phyloP scores from a whole-genome alignment of 2,797 vertebrate genomes.

The Sebastes hubbsi region DNA sequence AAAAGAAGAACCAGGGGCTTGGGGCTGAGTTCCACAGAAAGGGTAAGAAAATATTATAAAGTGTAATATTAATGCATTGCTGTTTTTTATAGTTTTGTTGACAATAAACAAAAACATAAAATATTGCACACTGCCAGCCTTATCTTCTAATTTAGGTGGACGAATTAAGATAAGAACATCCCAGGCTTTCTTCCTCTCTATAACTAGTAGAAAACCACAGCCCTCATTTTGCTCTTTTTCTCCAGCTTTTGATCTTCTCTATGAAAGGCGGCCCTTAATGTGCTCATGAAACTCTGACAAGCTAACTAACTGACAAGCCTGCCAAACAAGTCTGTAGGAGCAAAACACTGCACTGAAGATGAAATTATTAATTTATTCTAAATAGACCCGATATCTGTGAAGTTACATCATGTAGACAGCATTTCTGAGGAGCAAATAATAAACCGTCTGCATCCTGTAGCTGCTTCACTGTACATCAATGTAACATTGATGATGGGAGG shows the following conservation, averaged over 20 bases:
- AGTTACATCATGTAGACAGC: constrained; percentile 36
- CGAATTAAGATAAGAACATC: background rate
- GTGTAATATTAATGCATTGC: background rate
- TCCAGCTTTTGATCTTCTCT: constrained; percentile 36
- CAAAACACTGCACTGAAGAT: constrained; percentile 45
- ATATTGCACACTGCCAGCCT: background rate
- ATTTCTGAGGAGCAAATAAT: constrained; percentile 35
- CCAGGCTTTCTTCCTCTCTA: background rate
- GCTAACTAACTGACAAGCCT: constrained; percentile 44
- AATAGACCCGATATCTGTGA: constrained; percentile 35
- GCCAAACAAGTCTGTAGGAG: constrained; percentile 43
- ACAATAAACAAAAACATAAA: background rate
- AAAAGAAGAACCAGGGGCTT: background rate
- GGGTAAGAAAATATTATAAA: background rate
- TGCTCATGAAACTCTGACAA: constrained; percentile 45
- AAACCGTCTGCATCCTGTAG: background rate
- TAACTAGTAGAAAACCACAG: constrained; percentile 18
- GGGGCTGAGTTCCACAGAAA: background rate
- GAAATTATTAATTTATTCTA: constrained; percentile 42
- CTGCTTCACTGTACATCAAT: constrained; percentile 34
- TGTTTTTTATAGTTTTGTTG: background rate
- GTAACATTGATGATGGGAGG: constrained; percentile 32
- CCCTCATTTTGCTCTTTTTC: constrained; percentile 34
- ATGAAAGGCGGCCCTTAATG: constrained; percentile 24
- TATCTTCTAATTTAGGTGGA: background rate